These are phyloP conservation scores for Ciconia nigra DNA, from an alignment of 2,797 vertebrate genomes.

Conservation along the genomic window DNA sequence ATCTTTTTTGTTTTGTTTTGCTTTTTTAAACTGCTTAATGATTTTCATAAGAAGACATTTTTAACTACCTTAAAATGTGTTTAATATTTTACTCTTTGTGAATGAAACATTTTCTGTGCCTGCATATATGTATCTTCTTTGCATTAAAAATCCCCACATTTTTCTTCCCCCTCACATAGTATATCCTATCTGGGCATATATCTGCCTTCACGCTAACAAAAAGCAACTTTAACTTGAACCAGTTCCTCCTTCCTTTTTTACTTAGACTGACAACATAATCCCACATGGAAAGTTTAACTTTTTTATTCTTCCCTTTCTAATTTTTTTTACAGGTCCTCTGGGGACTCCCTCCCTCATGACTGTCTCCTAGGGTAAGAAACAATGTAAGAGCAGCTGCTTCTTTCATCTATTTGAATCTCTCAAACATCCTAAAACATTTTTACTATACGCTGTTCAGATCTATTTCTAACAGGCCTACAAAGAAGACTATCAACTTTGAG, in stretches of 20 bases:
- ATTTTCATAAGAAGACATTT: not conserved
- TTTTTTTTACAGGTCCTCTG: not conserved
- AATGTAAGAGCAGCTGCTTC: not conserved
- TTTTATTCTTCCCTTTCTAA: not conserved
- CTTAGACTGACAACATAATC: not conserved
- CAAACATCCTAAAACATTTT: not conserved
- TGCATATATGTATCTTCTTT: not conserved
- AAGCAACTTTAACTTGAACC: not conserved
- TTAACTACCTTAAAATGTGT: not conserved
- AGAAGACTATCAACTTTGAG: not conserved
- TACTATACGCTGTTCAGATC: not conserved
- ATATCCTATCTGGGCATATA: not conserved
- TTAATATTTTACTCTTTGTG: not conserved
- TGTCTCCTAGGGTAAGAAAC: not conserved
- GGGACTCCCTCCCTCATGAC: not conserved
- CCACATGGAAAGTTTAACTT: not conserved
- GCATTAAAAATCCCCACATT: not conserved
- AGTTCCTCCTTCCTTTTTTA: not conserved
- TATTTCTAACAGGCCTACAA: not conserved
- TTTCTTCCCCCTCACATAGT: fast-evolving
- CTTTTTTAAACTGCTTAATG: not conserved
- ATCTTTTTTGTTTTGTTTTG: not conserved
- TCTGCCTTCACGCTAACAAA: not conserved
- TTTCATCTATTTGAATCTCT: not conserved
- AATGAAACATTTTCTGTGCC: not conserved